These are phyloP conservation scores for Procavia capensis DNA, from an alignment of 2,113 vertebrate species.

Conservation along the genomic window DNA sequence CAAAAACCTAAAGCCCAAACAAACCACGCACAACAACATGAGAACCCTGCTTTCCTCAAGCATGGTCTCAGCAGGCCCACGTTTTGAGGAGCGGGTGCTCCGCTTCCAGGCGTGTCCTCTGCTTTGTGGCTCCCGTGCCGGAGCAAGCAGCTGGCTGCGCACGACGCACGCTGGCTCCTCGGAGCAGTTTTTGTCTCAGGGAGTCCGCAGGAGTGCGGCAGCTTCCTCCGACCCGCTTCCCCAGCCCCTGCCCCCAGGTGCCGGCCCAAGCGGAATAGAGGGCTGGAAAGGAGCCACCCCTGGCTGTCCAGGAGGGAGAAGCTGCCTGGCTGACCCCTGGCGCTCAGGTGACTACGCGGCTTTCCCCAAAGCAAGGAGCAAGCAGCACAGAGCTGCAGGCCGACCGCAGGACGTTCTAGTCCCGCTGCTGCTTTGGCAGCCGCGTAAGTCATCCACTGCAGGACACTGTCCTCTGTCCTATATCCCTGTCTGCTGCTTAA, in stretches of 20 bases:
- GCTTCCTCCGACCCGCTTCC: conserved; percentile 50
- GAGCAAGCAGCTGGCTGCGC: neutral
- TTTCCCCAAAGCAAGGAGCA: neutral
- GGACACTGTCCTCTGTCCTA: accelerated
- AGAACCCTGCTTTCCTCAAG: neutral
- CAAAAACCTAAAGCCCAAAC: neutral
- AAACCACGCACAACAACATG: neutral
- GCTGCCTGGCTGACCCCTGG: neutral
- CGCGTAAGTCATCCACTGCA: accelerated
- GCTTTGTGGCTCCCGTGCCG: neutral
- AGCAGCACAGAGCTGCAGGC: conserved; percentile 64
- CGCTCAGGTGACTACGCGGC: neutral
- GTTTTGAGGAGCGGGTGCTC: neutral
- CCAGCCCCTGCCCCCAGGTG: neutral
- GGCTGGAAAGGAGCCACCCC: neutral
- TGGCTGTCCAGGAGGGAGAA: neutral
- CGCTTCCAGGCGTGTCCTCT: neutral
- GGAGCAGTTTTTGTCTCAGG: conserved; percentile 18
- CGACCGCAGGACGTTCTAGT: accelerated
- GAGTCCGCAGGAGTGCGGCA: neutral
- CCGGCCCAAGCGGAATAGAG: neutral
- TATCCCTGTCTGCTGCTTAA: accelerated
- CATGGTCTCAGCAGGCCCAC: neutral
- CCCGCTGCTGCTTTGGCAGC: neutral
- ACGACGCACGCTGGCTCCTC: neutral